Evolutionary conservation across 1,140 invertebrate genomes (phyloP).

Genomic region (Doryteuthis pealeii): DNA sequence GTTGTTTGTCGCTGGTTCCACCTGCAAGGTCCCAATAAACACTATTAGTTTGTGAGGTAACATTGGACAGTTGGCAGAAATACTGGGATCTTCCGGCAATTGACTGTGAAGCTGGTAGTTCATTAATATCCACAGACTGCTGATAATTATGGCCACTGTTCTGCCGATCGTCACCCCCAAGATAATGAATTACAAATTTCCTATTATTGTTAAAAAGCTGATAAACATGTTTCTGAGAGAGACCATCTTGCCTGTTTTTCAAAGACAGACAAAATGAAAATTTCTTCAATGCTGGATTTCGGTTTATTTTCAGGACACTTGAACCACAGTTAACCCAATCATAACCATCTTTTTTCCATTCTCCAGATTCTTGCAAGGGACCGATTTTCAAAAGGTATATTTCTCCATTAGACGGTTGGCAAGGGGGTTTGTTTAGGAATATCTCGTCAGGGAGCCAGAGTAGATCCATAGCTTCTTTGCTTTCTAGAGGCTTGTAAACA

Average conservation of each 20-base stretch:
- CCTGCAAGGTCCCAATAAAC: too few species aligned
- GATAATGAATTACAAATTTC: neutral
- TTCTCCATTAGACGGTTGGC: neutral
- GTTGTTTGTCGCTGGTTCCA: too few species aligned
- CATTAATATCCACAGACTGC: neutral
- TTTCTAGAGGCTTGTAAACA: neutral
- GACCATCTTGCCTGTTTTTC: neutral
- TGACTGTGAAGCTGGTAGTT: neutral
- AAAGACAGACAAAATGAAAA: neutral
- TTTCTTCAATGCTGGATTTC: neutral
- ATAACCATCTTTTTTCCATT: conserved; percentile 4
- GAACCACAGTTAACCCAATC: neutral
- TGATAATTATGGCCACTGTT: neutral
- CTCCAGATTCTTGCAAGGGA: neutral
- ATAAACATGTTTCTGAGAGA: neutral
- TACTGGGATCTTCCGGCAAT: neutral
- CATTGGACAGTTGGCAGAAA: neutral
- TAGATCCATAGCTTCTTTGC: neutral
- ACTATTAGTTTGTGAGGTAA: too few species aligned
- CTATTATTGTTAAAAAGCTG: neutral
- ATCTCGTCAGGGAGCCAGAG: neutral
- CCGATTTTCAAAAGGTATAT: neutral
- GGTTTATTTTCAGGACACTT: neutral
- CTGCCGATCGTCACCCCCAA: neutral
- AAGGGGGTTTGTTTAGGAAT: neutral